These are phyloP conservation scores for Zaprionus tsacasi DNA, from an alignment of 1,140 invertebrate genomes.

Conservation along the genomic window DNA sequence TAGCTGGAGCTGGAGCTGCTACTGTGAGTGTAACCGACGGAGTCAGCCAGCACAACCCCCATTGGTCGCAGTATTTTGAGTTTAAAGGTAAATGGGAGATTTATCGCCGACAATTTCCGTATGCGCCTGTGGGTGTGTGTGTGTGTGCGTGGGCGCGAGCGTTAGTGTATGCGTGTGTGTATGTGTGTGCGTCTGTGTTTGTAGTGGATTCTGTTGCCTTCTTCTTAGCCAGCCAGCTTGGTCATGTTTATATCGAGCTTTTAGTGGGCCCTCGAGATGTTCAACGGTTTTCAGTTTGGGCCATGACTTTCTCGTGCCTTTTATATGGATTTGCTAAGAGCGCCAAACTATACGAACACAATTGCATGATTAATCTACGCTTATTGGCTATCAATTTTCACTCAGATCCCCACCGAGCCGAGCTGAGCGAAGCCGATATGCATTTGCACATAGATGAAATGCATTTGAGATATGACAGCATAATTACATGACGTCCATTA, in stretches of 20 bases:
- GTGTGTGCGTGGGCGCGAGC: slow-evolving; percentile 15
- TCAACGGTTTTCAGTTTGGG: neutral
- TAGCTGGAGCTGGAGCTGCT: slow-evolving; percentile 46
- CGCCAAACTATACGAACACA: slow-evolving; percentile 58
- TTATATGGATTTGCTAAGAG: slow-evolving; percentile 48
- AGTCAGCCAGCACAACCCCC: slow-evolving; percentile 27
- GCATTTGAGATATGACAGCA: slow-evolving; percentile 60
- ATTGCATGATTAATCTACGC: slow-evolving; percentile 73
- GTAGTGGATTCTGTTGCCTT: slow-evolving; percentile 36
- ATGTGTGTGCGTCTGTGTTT: slow-evolving; percentile 28
- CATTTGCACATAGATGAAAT: slow-evolving; percentile 68
- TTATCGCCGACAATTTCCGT: slow-evolving; percentile 76
- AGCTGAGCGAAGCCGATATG: slow-evolving; percentile 30
- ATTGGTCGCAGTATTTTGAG: slow-evolving; percentile 73
- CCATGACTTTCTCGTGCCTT: slow-evolving; percentile 19
- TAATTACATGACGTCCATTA: slow-evolving; percentile 61
- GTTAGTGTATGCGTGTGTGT: slow-evolving; percentile 10
- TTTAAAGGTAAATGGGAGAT: slow-evolving; percentile 81
- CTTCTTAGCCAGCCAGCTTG: slow-evolving; percentile 61
- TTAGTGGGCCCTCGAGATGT: slow-evolving; percentile 72
- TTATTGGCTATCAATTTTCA: slow-evolving; percentile 73
- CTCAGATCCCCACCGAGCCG: slow-evolving; percentile 16
- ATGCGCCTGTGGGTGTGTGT: slow-evolving; percentile 12
- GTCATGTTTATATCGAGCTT: slow-evolving; percentile 73
- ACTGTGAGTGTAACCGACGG: slow-evolving; percentile 6